Percentiles rank a stretch among this genome's conserved stretches.
Conservation (phyloP, 2,113 vertebrate genomes). For the Platichthys stellatus region DNA sequence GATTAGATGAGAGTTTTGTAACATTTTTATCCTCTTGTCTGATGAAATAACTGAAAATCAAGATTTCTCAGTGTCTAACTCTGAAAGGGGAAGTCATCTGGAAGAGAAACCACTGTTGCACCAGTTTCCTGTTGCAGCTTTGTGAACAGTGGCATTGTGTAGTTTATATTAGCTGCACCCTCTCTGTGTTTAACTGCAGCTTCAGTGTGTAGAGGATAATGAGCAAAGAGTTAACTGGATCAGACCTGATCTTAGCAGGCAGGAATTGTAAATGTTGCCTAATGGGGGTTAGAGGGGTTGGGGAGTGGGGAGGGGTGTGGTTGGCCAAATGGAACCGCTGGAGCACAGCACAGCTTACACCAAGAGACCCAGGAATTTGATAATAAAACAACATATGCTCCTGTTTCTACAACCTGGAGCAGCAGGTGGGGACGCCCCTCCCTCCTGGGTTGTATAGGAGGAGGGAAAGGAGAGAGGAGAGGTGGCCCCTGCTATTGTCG, state of each 20-base stretch:
- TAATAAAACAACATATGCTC: slow-evolving; percentile 4
- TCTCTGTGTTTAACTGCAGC: slow-evolving; percentile 10
- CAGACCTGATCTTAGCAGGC: slow-evolving; percentile 54
- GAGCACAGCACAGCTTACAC: slow-evolving; percentile 74
- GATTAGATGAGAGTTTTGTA: background rate
- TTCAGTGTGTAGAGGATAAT: slow-evolving; percentile 15
- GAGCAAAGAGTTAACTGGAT: slow-evolving; percentile 47
- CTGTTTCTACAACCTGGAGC: slow-evolving; percentile 74
- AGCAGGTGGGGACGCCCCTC: slow-evolving; percentile 77
- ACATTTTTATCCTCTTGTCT: background rate
- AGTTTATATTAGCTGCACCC: background rate
- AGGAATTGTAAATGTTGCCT: slow-evolving; percentile 46
- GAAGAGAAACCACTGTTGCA: slow-evolving; percentile 31
- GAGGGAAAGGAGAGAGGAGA: slow-evolving; percentile 20
- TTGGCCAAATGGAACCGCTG: slow-evolving; percentile 73
- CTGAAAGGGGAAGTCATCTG: slow-evolving; percentile 30
- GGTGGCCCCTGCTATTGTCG: slow-evolving; percentile 25
- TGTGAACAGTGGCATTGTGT: slow-evolving; percentile 11
- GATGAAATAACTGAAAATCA: background rate
- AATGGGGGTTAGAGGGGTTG: slow-evolving; percentile 2
- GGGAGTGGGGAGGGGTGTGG: slow-evolving; percentile 30
- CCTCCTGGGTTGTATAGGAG: slow-evolving; percentile 23
- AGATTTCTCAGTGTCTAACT: background rate
- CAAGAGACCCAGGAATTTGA: slow-evolving; percentile 75
- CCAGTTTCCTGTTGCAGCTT: slow-evolving; percentile 59